Evolutionary conservation across 2,888 invertebrate genomes (phyloP).

Genomic region (Smittia aterrima): DNA sequence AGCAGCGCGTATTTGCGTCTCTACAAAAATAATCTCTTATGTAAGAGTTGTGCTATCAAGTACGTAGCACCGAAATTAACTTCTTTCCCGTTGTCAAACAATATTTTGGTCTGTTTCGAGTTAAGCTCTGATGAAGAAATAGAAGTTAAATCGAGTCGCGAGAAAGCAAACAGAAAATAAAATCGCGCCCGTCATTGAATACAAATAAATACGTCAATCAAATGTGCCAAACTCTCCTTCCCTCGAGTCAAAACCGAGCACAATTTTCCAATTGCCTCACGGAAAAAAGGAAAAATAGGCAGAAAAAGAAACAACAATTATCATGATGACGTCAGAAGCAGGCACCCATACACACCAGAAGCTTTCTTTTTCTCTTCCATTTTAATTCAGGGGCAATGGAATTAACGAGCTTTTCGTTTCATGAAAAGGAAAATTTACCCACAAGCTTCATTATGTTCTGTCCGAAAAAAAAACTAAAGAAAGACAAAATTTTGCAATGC

Average conservation of each 20-base stretch:
- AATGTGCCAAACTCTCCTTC: background rate
- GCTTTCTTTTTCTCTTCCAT: background rate
- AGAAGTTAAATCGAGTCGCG: background rate
- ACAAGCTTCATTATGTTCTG: too few relatives aligned
- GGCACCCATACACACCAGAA: background rate
- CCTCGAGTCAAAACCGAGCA: background rate
- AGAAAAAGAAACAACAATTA: background rate
- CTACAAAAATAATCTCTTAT: slow-evolving; percentile 37
- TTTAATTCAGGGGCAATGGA: background rate
- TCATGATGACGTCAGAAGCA: slow-evolving; percentile 7
- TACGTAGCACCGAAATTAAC: background rate
- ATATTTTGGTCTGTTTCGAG: background rate
- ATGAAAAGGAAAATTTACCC: too few relatives aligned
- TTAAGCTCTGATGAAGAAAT: background rate
- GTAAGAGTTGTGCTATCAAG: slow-evolving; percentile 22
- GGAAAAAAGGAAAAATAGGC: background rate
- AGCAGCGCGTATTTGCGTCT: background rate
- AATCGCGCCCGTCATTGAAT: background rate
- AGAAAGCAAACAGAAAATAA: too few relatives aligned
- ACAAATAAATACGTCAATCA: background rate
- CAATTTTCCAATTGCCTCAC: background rate
- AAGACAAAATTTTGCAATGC: too few relatives aligned
- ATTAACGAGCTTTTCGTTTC: background rate
- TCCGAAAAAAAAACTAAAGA: too few relatives aligned
- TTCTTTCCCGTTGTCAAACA: background rate